Conservation (phyloP, 1,140 invertebrate genomes). For the Chionoecetes opilio region DNA sequence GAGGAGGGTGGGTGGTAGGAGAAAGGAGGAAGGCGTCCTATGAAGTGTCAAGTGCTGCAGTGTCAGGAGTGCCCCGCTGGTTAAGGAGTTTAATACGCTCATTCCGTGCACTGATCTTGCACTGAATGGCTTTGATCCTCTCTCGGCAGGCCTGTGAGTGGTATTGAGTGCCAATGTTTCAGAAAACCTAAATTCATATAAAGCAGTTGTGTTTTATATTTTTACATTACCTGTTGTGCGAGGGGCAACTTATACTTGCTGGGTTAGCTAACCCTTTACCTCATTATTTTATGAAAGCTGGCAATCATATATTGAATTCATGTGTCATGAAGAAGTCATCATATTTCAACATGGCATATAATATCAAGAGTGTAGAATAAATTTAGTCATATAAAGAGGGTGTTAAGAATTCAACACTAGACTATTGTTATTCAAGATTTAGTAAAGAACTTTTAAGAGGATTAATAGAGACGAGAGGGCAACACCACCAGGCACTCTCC, state of each 20-base stretch:
- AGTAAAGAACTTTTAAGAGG: conserved; percentile 38
- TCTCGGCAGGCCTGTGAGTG: conserved; percentile 90
- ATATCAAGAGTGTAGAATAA: conserved; percentile 50
- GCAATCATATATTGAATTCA: conserved; percentile 45
- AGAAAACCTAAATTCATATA: conserved; percentile 76
- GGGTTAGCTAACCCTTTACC: conserved; percentile 64
- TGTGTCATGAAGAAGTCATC: conserved; percentile 49
- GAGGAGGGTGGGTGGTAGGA: conserved; percentile 71
- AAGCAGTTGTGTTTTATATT: conserved; percentile 37
- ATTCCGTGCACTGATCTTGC: conserved; percentile 93
- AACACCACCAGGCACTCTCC: background rate
- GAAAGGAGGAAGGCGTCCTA: conserved; percentile 74
- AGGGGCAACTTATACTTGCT: conserved; percentile 40
- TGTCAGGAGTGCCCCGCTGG: conserved; percentile 92
- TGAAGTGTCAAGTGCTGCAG: conserved; percentile 75
- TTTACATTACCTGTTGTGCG: conserved; percentile 73
- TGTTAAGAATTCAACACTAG: conserved; percentile 59
- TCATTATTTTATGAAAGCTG: conserved; percentile 59
- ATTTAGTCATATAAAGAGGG: conserved; percentile 47
- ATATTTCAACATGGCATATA: conserved; percentile 62
- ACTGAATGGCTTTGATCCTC: conserved; percentile 92
- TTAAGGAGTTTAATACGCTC: conserved; percentile 94
- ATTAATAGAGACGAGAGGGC: conserved; percentile 17
- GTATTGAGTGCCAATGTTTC: conserved; percentile 74
- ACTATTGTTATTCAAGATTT: conserved; percentile 63